These are phyloP conservation scores for Hippocampus guttulatus DNA, from an alignment of 2,113 vertebrate genomes.

Conservation along the genomic window DNA sequence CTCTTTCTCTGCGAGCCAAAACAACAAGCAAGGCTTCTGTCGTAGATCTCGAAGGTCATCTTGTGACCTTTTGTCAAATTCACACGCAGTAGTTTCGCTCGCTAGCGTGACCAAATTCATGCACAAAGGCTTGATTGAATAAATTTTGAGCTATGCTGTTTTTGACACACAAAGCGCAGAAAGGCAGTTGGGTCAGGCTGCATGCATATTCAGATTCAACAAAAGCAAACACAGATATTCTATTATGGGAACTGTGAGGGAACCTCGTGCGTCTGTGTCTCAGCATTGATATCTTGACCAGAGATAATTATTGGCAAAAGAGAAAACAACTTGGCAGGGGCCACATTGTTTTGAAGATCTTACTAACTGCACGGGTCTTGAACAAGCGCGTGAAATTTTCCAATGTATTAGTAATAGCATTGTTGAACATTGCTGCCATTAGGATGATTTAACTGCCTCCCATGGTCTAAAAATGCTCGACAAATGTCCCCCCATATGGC, in stretches of 20 bases:
- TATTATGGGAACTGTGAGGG: conserved; percentile 3
- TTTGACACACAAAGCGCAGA: conserved; percentile 1
- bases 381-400: neutral
- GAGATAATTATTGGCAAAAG: neutral
- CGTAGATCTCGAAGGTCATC: conserved; percentile 25
- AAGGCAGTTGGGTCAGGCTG: neutral
- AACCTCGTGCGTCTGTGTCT: conserved; percentile 5
- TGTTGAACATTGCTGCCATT: neutral
- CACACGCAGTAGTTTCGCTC: conserved; percentile 20
- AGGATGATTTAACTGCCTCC: conserved; percentile 29
- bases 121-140: conserved; percentile 50
- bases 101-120: conserved; percentile 36
- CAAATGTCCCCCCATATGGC: conserved; percentile 40
- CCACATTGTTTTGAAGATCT: neutral
- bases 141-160: conserved; percentile 26
- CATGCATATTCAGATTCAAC: neutral
- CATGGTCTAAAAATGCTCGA: conserved; percentile 39
- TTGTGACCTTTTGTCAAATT: conserved; percentile 36
- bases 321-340: neutral
- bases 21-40: conserved; percentile 44
- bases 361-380: neutral
- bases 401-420: no score
- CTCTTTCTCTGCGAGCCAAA: conserved; percentile 38
- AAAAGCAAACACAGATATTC: conserved; percentile 10
- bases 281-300: neutral